Base-by-base conservation (phyloP, 2,113 vertebrate genomes). In the Malurus cyaneus region DNA sequence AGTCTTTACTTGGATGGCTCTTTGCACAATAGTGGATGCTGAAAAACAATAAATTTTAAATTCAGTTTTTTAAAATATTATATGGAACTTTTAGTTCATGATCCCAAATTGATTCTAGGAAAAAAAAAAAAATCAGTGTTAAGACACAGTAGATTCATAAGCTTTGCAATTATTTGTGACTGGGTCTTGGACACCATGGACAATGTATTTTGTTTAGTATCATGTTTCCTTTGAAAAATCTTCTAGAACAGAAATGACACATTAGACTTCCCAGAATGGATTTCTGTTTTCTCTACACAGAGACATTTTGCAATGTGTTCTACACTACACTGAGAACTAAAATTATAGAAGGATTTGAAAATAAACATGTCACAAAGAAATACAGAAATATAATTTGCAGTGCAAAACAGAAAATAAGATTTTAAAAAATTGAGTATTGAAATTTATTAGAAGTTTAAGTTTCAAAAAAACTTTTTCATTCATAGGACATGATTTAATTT, bases 391-490 rank as follows among this genome's bases (percentile, higher is more conserved):
- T 12, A 73, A 19, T 26, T 52, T n/a, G 15, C 7, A 26, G 7
- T 53, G 34, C 2, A 84, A 56, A 65, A 61, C 26, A 14, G 18
- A 50, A 72, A 36, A 11, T 44, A 80, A 77, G 12, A 31, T 39
- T 39, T 16, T 9, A 19, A 32, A 70, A 73, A 44, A 47, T 14
- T 3, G 8, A 31, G 1, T 52, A 39, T 39, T 83, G 42, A 19
- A 19, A 20, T 20, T 9, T 20, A 44, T 44, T 44, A 18, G 29
- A 32, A 9, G 23, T 60, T 86, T 67, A 69, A 32, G 5, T 56
- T 59, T 12, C 4, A 57, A 65, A 78, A 78, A 80, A 36, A 23
- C 10, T 0, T 69, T 80, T 34, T 1, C 0, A 0, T 57, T 61
- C 64, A 32, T 71, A 32, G 60, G 42, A 36, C 6, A 66, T 4